phyloP scores from a whole-genome alignment of 2,113 vertebrate genomes.

The Taurulus bubalis region DNA sequence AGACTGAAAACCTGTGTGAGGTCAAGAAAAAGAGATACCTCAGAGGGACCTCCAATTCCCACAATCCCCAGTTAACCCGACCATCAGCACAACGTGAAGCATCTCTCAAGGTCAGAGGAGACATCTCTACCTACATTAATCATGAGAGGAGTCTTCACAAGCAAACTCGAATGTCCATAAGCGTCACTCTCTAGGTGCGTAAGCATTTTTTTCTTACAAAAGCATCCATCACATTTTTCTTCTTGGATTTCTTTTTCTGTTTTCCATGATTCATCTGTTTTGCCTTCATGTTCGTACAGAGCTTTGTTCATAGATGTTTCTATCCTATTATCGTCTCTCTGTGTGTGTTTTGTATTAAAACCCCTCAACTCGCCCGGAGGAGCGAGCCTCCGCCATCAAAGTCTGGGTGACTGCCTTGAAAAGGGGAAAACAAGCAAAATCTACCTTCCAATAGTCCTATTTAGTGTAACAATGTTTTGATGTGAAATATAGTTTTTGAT shows the following conservation, averaged over 20 bases:
- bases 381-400: slow-evolving; percentile 19
- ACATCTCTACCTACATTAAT: slow-evolving; percentile 81
- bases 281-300: slow-evolving; percentile 42
- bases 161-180: slow-evolving; percentile 74
- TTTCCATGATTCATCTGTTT: slow-evolving; percentile 71
- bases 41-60: slow-evolving; percentile 75
- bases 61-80: slow-evolving; percentile 79
- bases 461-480: neutral
- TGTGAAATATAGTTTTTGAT: neutral
- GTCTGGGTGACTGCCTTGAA: neutral
- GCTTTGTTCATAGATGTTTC: slow-evolving; percentile 30
- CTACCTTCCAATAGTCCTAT: neutral
- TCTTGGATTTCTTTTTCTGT: slow-evolving; percentile 22
- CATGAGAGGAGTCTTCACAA: slow-evolving; percentile 80
- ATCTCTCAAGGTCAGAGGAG: slow-evolving; percentile 83
- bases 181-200: slow-evolving; percentile 70
- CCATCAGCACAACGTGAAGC: slow-evolving; percentile 83
- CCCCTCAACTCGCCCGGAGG: slow-evolving; percentile 28
- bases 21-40: slow-evolving; percentile 60
- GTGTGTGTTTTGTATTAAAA: slow-evolving; percentile 41
- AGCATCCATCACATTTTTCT: slow-evolving; percentile 58
- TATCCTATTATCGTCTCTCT: slow-evolving; percentile 29
- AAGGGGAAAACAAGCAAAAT: neutral
- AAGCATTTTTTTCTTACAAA: slow-evolving; percentile 63
- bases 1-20: slow-evolving; percentile 71